Base-by-base conservation (phyloP, 2,113 vertebrate genomes). In the Xiphias gladius region DNA sequence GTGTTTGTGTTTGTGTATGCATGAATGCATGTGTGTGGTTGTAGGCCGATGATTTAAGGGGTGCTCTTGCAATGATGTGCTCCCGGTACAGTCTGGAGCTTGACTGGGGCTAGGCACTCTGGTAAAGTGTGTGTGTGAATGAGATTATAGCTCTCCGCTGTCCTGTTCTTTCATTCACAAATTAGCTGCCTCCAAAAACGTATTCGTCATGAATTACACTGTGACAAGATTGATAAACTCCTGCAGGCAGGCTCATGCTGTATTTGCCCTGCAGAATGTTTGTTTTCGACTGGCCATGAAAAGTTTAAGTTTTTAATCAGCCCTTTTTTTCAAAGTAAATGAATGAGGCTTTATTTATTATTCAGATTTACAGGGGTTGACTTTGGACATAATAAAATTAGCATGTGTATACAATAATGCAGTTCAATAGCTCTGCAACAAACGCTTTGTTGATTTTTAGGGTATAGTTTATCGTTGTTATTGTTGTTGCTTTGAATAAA, bases 121-220 rank as follows among this genome's bases (percentile, higher is more conserved):
- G 58, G 39, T 73, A 46, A 77, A 84, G 68, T 58, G 54, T 58
- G 54, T 62, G 77, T 77, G 66, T 87, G 76, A 89, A 86, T 68
- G 82, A 88, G 86, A 85, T 90, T 84, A 86, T 62, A 85, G 78
- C 75, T 75, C 77, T 84, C 80, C 26, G 79, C 79, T 81, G 79
- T 86, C 52, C 66, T 43, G 19, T 58, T 72, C 79, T 74, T 76
- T 86, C 83, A 86, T 84, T 91, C 76, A 90, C 74, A 90, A 88
- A 89, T 89, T 65, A 86, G 68, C 82, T 39, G 46, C 79, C 57
- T 67, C 50, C 64, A 67, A 79, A 80, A 81, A 68, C 7, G 8
- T 70, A 79, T 73, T 86, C 78, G 78, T 83, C 52, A 48, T 39
- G 62, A 82, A 48, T 65, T 59, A 67, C 58, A 85, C 26, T 10